These are phyloP conservation scores for Etheostoma cragini DNA, from an alignment of 2,113 vertebrate genomes.

Conservation along the genomic window DNA sequence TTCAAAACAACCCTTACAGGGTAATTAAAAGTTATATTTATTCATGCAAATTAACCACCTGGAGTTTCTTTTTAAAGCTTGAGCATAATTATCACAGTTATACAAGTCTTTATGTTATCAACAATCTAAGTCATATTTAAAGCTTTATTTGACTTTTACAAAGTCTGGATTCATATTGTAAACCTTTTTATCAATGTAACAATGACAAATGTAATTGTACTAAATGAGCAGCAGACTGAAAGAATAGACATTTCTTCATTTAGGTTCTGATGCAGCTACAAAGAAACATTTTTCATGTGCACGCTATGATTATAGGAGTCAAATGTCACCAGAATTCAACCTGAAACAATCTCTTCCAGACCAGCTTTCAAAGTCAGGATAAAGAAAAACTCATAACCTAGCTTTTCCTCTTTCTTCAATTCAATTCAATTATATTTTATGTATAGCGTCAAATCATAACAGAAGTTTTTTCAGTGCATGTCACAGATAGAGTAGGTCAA, in stretches of 20 bases:
- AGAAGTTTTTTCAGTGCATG: no score
- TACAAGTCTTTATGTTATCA: not conserved
- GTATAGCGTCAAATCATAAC: no score
- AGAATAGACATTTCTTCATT: not conserved
- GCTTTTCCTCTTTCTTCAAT: not conserved
- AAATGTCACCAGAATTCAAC: not conserved
- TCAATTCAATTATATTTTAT: no score
- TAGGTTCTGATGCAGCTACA: not conserved
- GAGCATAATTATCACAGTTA: not conserved
- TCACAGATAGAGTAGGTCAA: no score
- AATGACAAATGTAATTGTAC: not conserved
- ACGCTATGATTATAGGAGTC: not conserved
- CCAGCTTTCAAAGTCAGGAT: not conserved
- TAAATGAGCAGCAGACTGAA: not conserved
- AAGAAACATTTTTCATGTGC: not conserved
- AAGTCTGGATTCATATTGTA: not conserved
- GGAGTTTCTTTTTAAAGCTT: not conserved
- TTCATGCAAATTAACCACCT: constrained; percentile 2
- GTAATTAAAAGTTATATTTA: constrained; percentile 14
- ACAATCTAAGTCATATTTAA: not conserved
- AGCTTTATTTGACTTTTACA: not conserved
- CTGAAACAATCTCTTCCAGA: not conserved
- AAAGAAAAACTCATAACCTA: not conserved
- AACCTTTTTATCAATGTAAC: not conserved
- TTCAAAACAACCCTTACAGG: not conserved